A percentile compares a stretch with the other conserved stretches of the same genome.
These are phyloP conservation scores for Invenusta paracnida DNA, from an alignment of 2,888 invertebrate species.

Conservation along the genomic window DNA sequence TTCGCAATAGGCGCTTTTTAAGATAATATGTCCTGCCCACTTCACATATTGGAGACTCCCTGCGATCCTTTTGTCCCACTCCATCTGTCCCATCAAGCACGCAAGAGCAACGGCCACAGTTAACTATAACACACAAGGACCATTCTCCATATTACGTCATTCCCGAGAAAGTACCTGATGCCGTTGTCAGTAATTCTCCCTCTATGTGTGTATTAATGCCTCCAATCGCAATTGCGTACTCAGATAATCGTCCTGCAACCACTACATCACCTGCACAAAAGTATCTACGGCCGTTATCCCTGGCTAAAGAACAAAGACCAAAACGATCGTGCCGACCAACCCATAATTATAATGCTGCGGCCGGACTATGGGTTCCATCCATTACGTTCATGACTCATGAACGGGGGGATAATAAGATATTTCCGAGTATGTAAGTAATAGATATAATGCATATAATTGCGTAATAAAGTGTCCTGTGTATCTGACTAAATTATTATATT, in stretches of 20 bases:
- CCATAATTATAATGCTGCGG: background rate
- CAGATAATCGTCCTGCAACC: background rate
- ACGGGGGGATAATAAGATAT: background rate
- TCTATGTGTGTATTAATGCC: background rate
- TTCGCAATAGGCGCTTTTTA: constrained; percentile 12
- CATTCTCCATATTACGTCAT: background rate
- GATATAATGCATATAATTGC: too few species aligned
- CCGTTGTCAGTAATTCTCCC: background rate
- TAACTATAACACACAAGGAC: background rate
- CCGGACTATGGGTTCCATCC: background rate
- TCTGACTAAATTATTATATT: too few species aligned
- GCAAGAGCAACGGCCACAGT: background rate
- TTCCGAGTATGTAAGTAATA: background rate
- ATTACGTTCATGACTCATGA: background rate
- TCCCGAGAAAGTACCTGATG: background rate
- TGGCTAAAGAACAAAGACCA: background rate
- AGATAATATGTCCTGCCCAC: background rate
- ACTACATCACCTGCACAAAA: background rate
- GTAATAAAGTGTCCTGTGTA: too few species aligned
- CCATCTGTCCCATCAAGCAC: background rate
- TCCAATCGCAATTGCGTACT: background rate
- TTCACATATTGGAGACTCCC: constrained; percentile 1
- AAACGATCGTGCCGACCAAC: background rate
- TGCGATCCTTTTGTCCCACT: background rate
- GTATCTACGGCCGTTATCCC: background rate